These are phyloP conservation scores for Puffinus mauretanicus DNA, from an alignment of 2,113 vertebrate species.

Conservation along the genomic window DNA sequence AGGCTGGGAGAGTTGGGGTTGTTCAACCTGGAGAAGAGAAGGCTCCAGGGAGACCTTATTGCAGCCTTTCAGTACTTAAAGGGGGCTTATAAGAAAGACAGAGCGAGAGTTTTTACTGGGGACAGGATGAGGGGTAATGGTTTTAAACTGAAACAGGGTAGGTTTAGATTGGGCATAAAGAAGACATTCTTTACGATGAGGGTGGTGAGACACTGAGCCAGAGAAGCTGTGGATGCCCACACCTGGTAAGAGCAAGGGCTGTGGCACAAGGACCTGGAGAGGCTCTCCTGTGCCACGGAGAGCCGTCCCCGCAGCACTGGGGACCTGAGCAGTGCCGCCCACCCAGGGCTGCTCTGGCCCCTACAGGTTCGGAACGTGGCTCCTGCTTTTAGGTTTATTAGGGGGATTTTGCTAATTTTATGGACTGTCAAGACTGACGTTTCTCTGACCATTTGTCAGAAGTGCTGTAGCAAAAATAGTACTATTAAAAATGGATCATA, in stretches of 20 bases:
- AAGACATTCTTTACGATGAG: neutral
- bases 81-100: neutral
- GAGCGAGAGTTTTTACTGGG: neutral
- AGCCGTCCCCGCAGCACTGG: neutral
- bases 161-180: neutral
- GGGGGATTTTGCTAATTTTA: neutral
- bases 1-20: neutral
- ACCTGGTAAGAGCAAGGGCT: neutral
- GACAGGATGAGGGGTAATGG: neutral
- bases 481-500: slow-evolving; percentile 33
- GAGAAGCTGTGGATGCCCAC: neutral
- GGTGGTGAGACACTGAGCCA: neutral
- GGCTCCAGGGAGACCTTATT: neutral
- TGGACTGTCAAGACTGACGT: neutral
- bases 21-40: neutral
- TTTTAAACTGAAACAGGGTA: neutral
- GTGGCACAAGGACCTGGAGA: neutral
- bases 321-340: neutral
- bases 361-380: neutral
- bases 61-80: neutral
- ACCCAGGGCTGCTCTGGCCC: neutral
- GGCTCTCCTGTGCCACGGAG: neutral
- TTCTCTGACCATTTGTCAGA: slow-evolving; percentile 49
- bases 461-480: slow-evolving; percentile 36
- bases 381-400: neutral